These are phyloP conservation scores for Otolemur garnettii DNA, from an alignment of 2,113 vertebrate species.

Conservation along the genomic window DNA sequence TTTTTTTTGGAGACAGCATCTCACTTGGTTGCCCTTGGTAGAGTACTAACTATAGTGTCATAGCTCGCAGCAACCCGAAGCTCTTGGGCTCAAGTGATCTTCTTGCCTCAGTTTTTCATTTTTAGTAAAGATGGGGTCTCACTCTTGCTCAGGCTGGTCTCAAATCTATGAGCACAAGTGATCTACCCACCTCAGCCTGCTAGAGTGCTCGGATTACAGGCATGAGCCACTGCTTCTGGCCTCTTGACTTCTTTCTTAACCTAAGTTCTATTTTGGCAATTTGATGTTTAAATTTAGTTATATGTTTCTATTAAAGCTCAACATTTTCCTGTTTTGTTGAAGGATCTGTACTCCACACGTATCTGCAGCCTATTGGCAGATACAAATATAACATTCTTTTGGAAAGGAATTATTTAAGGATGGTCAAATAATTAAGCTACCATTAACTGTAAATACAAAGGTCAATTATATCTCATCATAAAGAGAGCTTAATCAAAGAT, in stretches of 20 bases:
- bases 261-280: not conserved
- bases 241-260: not conserved
- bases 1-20: too few relatives aligned
- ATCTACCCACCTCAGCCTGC: too few relatives aligned
- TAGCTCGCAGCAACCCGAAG: too few relatives aligned
- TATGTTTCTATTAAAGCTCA: not conserved
- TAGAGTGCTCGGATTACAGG: too few relatives aligned
- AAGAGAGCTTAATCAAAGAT: not conserved
- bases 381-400: not conserved
- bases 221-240: too few relatives aligned
- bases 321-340: not conserved
- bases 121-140: too few relatives aligned
- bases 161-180: too few relatives aligned
- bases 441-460: not conserved
- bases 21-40: too few relatives aligned
- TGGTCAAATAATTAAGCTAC: not conserved
- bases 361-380: not conserved
- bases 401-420: slow-evolving; percentile 20
- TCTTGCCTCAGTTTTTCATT: too few relatives aligned
- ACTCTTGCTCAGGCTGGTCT: too few relatives aligned
- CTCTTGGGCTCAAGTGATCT: too few relatives aligned
- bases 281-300: slow-evolving; percentile 22
- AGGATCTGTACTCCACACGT: not conserved
- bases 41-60: too few relatives aligned
- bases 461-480: not conserved